A percentile compares a stretch with the other conserved stretches of the same genome.
Evolutionary conservation across 2,797 vertebrate species (phyloP).

Genomic region (Argyrosomus regius): DNA sequence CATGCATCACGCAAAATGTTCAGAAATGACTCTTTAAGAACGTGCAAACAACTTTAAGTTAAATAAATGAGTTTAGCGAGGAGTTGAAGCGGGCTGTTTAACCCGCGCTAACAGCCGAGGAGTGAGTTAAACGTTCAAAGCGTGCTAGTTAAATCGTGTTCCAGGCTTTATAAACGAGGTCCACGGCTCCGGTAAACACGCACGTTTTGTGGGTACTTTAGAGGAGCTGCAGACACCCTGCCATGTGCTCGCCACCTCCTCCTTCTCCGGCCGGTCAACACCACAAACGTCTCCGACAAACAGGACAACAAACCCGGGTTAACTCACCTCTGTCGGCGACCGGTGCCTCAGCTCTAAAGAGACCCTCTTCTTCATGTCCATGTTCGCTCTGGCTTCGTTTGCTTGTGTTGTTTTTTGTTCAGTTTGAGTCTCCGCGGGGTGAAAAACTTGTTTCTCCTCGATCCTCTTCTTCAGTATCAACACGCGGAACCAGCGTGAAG

Average conservation of each 20-base stretch:
- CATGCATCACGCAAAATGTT: neutral
- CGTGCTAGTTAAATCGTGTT: accelerated
- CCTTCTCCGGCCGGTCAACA: conserved; percentile 38
- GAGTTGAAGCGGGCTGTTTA: neutral
- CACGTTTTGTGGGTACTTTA: too few relatives aligned
- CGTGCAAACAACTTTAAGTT: accelerated
- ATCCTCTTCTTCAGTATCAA: conserved; percentile 69
- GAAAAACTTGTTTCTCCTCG: conserved; percentile 54
- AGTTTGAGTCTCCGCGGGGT: conserved; percentile 25
- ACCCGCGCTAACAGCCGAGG: accelerated
- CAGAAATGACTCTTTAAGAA: neutral
- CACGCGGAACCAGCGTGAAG: conserved; percentile 69
- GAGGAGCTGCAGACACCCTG: conserved; percentile 7
- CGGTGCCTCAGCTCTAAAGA: conserved; percentile 91
- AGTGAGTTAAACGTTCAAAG: accelerated
- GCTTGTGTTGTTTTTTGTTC: conserved; percentile 13
- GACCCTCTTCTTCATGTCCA: conserved; percentile 93
- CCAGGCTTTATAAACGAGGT: neutral
- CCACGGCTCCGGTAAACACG: too few relatives aligned
- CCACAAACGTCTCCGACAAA: conserved; percentile 11
- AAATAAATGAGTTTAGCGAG: accelerated
- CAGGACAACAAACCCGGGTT: conserved; percentile 6
- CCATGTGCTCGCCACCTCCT: conserved; percentile 75
- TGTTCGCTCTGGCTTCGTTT: conserved; percentile 65
- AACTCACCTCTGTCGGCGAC: conserved; percentile 90